Conservation (phyloP, 2,113 vertebrate genomes). For the Burhinus oedicnemus region DNA sequence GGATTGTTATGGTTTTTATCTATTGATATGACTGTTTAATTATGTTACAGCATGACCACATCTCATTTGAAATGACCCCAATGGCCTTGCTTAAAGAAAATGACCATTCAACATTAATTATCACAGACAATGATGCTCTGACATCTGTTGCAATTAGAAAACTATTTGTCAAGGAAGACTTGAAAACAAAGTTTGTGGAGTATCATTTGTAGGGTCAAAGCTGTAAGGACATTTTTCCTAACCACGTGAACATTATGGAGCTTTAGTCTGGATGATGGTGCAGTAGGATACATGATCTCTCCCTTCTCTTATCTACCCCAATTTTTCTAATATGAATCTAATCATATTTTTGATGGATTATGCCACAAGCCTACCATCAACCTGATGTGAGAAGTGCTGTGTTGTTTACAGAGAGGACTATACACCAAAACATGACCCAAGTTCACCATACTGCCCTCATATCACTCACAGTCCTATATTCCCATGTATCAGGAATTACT, state of each 20-base stretch:
- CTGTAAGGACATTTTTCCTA: neutral
- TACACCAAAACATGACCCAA: neutral
- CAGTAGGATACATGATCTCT: no score
- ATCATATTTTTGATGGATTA: neutral
- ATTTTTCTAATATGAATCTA: neutral
- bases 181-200: neutral
- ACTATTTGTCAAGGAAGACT: neutral
- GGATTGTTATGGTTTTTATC: neutral
- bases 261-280: neutral
- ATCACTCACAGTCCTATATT: neutral
- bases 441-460: neutral
- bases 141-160: neutral
- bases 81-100: neutral
- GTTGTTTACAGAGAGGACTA: neutral
- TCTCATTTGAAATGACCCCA: neutral
- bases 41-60: neutral
- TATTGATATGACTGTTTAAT: neutral
- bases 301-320: neutral
- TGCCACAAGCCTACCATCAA: neutral
- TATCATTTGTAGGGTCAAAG: neutral
- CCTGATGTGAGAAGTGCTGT: accelerated
- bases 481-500: neutral
- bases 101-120: neutral
- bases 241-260: neutral
- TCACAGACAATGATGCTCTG: accelerated